Conservation (phyloP, 2,113 vertebrate species). For the Oncorhynchus mykiss region DNA sequence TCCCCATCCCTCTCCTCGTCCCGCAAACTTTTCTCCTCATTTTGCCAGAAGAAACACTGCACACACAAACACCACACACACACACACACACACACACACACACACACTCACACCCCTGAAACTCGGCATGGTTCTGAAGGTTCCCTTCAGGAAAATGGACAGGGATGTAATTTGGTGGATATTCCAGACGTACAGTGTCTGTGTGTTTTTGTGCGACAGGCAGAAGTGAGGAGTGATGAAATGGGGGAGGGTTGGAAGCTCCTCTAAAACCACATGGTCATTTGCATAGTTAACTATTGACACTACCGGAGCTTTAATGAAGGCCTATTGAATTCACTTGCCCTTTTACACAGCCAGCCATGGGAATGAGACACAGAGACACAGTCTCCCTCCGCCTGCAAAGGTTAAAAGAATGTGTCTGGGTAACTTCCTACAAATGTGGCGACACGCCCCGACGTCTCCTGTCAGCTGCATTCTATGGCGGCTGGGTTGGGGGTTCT, state of each 20-base stretch:
- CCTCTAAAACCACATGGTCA: slow-evolving; percentile 49
- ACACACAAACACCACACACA: no score
- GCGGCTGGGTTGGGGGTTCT: slow-evolving; percentile 31
- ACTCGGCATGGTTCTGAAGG: slow-evolving; percentile 51
- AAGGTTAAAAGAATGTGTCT: slow-evolving; percentile 75
- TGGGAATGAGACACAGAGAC: slow-evolving; percentile 66
- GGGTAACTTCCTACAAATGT: slow-evolving; percentile 62
- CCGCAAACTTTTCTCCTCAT: no score
- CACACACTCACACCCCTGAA: no score
- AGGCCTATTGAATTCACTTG: slow-evolving; percentile 68
- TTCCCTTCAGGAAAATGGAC: slow-evolving; percentile 56
- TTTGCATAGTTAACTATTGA: slow-evolving; percentile 82
- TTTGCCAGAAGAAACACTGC: no score
- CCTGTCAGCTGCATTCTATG: slow-evolving; percentile 29
- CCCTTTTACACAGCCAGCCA: slow-evolving; percentile 64
- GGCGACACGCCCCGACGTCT: slow-evolving; percentile 49
- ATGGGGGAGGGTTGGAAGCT: slow-evolving; percentile 57
- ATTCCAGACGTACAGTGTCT: slow-evolving; percentile 5
- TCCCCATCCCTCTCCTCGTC: no score
- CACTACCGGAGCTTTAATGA: slow-evolving; percentile 76
- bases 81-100: no score
- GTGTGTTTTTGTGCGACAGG: slow-evolving; percentile 47
- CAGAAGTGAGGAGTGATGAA: slow-evolving; percentile 50
- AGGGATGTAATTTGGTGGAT: slow-evolving; percentile 37
- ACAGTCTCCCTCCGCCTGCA: slow-evolving; percentile 44